Evolutionary conservation across 2,888 invertebrate genomes (phyloP), one percentile per base, ranked within the genome.

Genomic region (Poecilobothrus nobilitatus): DNA sequence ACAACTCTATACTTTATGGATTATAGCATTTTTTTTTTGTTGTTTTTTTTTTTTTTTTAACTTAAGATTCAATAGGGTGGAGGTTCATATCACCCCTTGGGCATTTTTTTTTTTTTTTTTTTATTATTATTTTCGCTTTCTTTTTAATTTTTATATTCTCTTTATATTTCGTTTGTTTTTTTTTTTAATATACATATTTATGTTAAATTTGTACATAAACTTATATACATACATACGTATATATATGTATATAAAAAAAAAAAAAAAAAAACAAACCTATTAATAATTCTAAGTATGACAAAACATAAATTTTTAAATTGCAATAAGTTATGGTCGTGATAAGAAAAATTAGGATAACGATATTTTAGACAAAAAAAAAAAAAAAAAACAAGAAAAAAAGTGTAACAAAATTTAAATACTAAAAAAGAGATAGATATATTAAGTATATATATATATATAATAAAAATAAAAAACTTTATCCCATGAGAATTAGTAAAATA

Each of bases 281-380:
- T 53, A 53, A 53, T 53, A 53, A 53, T 53, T 53, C 53, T 53
- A 53, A 53, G 53, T 53, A 53, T 53, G 53, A 53, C 53, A 53
- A 53, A 53, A 53, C 53, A 53, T 53, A 53, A 53, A 53, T 53
- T 53, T 53, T 53, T 53, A 53, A 53, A 53, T 53, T 53, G 53
- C 53, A 53, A 53, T 53, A 53, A 53, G 53, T 53, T 53, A 53
- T 53, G 53, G 53, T 53, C 18, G 53, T 53, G 53, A 53, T 53
- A 53, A 53, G 53, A 53, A 53, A 53, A 53, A 53, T 53, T 53
- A 53, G 53, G 53, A 53, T 53, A 53, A 53, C 53, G 53, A 53
- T 53, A 53, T 53, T 53, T 53, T 18, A 53, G 15, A n/a, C 6
- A 53, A 53, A 15, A 18, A 15, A 53, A 53, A 9, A 53, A 53